phyloP scores from a whole-genome alignment of 2,888 invertebrate genomes.

The Chirona hameri region DNA sequence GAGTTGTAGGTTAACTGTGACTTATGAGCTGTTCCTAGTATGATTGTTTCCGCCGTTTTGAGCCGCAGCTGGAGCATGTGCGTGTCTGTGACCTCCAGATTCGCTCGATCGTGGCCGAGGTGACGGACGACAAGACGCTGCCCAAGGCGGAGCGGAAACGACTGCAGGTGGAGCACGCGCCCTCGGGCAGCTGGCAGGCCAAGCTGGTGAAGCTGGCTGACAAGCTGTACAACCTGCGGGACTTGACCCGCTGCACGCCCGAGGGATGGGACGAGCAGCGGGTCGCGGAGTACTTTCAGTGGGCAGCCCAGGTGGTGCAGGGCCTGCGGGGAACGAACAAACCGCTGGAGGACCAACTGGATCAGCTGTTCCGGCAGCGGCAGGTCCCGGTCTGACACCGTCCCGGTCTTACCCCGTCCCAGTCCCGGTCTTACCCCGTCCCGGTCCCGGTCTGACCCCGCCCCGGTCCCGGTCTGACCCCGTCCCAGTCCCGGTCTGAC shows the following conservation, averaged over 20 bases:
- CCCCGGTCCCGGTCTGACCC: too few relatives aligned
- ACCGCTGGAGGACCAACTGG: constrained; percentile 56
- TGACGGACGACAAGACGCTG: constrained; percentile 70
- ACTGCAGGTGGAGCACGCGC: constrained; percentile 60
- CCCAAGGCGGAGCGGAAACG: constrained; percentile 61
- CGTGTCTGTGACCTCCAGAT: not conserved
- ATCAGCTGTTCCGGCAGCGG: constrained; percentile 43
- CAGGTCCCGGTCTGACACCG: constrained; percentile 42
- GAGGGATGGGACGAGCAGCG: constrained; percentile 60
- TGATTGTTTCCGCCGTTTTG: too few relatives aligned
- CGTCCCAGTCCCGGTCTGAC: too few relatives aligned
- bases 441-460: too few relatives aligned
- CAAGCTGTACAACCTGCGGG: constrained; percentile 74
- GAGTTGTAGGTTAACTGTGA: too few relatives aligned
- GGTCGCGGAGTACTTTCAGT: constrained; percentile 61
- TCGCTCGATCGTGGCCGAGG: constrained; percentile 48
- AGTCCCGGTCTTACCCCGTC: too few relatives aligned
- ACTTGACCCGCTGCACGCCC: constrained; percentile 57
- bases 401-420: too few relatives aligned
- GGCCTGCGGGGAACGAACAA: constrained; percentile 61
- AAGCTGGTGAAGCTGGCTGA: constrained; percentile 76
- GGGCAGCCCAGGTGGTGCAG: constrained; percentile 63
- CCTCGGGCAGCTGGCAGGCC: constrained; percentile 56
- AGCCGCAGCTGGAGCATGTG: not conserved
- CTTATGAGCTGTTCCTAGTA: too few relatives aligned